Base-by-base conservation (phyloP, 2,797 vertebrate species). In the Cottoperca gobio region DNA sequence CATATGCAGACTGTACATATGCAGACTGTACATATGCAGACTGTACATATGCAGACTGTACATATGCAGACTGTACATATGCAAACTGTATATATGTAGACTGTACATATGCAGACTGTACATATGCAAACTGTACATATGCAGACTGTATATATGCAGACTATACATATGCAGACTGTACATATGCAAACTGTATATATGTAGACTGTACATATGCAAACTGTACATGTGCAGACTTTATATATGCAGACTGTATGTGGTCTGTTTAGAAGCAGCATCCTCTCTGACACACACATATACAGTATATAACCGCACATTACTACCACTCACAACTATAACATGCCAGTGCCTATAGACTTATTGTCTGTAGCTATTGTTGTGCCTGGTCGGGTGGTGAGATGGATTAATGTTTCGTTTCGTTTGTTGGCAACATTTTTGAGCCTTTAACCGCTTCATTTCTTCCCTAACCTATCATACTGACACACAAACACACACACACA, bases 341-440 rank as follows among this genome's bases (percentile, higher is more conserved):
- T 1, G 13, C 45, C 53, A 1, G 59, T 67, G 76, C 60, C 76
- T 70, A 45, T 26, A 49, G 74, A 75, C 46, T 4, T 4, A 76
- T 78, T 78, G 81, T 71, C 57, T 85, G 77, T 68, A 50, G 64
- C 77, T 17, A 71, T 87, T 86, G 80, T 85, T 78, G 71, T 69
- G 75, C 68, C 50, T 52, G 77, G 63, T 73, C 79, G 65, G 81
- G 28, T 64, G 69, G 8, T 63, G 75, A n/a, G 66, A 55, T 77
- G 88, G 80, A 88, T 90, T 86, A 89, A 89, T 88, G 79, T 65
- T n/a, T 69, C 70, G 26, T 81, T 75, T 73, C 84, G 81, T 24
- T 85, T 37, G 59, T 58, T 9, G 83, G 62, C 83, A 84, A 65
- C 55, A 5, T 82, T 86, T 89, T 21, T 83, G 77, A 85, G 82